Evolutionary conservation across 1,140 invertebrate genomes (phyloP).

Genomic region (Oreohelix idahoensis): DNA sequence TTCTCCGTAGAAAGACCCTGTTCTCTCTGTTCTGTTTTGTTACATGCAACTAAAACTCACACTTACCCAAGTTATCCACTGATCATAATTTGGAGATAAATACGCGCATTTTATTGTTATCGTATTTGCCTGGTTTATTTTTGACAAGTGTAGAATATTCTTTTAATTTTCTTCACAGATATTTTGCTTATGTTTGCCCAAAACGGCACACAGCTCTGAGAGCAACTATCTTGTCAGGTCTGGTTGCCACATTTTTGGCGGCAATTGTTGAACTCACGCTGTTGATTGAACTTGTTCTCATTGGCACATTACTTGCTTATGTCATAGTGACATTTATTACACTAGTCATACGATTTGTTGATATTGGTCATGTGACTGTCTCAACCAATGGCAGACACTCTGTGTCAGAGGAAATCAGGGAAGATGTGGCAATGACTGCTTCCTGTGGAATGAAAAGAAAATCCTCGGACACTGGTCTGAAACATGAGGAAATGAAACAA

Average conservation of each 20-base stretch:
- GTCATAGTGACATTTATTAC: conserved; percentile 92
- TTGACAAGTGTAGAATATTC: too few species aligned
- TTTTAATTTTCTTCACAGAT: conserved; percentile 33
- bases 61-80: too few species aligned
- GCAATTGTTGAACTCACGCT: conserved; percentile 31
- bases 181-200: conserved; percentile 41
- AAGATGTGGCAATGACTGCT: not conserved
- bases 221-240: conserved; percentile 39
- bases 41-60: too few species aligned
- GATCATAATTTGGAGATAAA: too few species aligned
- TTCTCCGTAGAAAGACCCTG: too few species aligned
- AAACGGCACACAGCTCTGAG: conserved; percentile 37
- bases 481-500: not conserved
- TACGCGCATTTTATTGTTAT: too few species aligned
- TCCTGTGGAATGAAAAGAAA: conserved; percentile 1
- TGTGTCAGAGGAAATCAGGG: not conserved
- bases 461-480: conserved; percentile 8
- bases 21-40: too few species aligned
- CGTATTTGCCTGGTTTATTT: too few species aligned
- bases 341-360: conserved; percentile 78
- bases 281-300: conserved; percentile 48
- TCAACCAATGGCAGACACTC: not conserved
- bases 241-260: conserved; percentile 40
- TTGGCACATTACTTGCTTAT: conserved; percentile 87
- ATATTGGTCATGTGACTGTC: not conserved